Evolutionary conservation across 2,797 vertebrate species (phyloP).

Genomic region (Tolypeutes matacus): DNA sequence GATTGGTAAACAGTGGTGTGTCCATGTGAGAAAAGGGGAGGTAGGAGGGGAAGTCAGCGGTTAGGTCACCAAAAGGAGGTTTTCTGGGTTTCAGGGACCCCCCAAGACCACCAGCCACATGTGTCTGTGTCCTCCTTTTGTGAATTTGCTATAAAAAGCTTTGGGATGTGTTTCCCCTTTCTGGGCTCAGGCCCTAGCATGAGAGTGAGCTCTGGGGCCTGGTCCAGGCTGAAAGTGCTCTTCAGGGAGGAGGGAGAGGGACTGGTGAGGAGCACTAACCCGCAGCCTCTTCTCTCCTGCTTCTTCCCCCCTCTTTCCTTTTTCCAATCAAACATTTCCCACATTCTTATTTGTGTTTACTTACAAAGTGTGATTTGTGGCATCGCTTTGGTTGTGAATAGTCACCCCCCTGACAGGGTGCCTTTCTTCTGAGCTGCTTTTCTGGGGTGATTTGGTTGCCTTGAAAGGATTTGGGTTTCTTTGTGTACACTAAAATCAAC

Average conservation of each 20-base stretch:
- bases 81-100: conserved; percentile 54
- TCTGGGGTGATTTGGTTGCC: conserved; percentile 94
- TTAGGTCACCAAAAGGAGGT: conserved; percentile 81
- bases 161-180: conserved; percentile 86
- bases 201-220: conserved; percentile 87
- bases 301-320: background rate
- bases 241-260: conserved; percentile 84
- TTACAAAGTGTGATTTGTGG: conserved; percentile 94
- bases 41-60: conserved; percentile 34
- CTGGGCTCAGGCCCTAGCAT: conserved; percentile 85
- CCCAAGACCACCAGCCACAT: conserved; percentile 77
- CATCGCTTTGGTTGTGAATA: conserved; percentile 93
- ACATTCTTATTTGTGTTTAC: conserved; percentile 96
- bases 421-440: conserved; percentile 93
- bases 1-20: background rate
- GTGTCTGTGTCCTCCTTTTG: conserved; percentile 89
- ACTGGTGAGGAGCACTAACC: conserved; percentile 85
- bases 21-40: background rate
- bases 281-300: conserved; percentile 77
- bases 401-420: conserved; percentile 92
- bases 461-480: conserved; percentile 97
- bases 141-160: conserved; percentile 90
- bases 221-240: conserved; percentile 87
- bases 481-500: conserved; percentile 98
- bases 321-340: conserved; percentile 89